These are phyloP conservation scores for Melieria picta DNA, from an alignment of 2,888 invertebrate genomes.

Conservation along the genomic window DNA sequence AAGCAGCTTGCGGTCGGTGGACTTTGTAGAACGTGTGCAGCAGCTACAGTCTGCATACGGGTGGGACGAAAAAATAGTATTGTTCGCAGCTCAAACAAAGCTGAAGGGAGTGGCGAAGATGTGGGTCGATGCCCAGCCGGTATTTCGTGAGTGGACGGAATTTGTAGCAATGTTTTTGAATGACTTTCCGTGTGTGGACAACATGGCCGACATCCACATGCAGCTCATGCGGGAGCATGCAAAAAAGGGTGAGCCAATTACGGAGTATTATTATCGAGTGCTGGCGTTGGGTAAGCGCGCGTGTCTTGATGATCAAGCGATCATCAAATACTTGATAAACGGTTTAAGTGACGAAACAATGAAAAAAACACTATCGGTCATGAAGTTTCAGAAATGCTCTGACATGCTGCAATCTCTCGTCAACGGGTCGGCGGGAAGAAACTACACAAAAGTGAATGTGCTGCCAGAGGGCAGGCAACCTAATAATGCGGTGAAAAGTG, in stretches of 20 bases:
- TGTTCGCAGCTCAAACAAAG: conserved; percentile 36
- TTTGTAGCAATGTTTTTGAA: conserved; percentile 29
- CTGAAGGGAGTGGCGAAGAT: conserved; percentile 37
- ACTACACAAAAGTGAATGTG: neutral
- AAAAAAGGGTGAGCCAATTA: conserved; percentile 20
- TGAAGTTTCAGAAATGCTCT: conserved; percentile 2
- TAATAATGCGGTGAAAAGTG: neutral
- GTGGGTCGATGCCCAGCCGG: conserved; percentile 35
- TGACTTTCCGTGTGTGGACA: conserved; percentile 36
- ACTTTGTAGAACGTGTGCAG: conserved; percentile 31
- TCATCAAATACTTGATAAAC: conserved; percentile 5
- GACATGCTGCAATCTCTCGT: neutral
- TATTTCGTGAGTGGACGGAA: conserved; percentile 28
- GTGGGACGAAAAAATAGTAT: conserved; percentile 31
- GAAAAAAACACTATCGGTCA: conserved; percentile 1
- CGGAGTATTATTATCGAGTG: conserved; percentile 35
- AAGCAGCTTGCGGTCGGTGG: conserved; percentile 11
- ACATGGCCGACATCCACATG: conserved; percentile 35
- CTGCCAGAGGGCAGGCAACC: neutral
- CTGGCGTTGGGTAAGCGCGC: conserved; percentile 14
- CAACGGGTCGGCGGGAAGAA: neutral
- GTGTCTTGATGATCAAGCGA: conserved; percentile 4
- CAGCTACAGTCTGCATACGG: conserved; percentile 35
- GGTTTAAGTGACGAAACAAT: conserved; percentile 8
- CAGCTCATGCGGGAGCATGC: conserved; percentile 34